These are phyloP conservation scores for Rotaria macrura DNA, from an alignment of 2,888 invertebrate genomes.

Conservation along the genomic window DNA sequence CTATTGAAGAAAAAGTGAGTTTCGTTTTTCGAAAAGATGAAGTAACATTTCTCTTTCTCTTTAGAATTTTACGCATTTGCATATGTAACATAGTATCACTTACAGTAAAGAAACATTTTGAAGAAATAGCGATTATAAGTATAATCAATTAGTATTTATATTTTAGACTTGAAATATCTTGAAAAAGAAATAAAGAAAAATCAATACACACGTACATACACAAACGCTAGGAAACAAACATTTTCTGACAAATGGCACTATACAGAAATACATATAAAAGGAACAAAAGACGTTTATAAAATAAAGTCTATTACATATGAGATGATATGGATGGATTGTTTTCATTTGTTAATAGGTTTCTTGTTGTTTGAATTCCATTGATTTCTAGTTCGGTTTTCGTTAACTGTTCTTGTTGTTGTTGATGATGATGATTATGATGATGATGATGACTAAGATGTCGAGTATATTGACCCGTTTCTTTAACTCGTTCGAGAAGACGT, in stretches of 20 bases:
- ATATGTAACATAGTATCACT: too few species aligned
- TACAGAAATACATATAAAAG: too few species aligned
- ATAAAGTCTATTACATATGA: neutral
- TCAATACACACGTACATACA: neutral
- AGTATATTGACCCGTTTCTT: neutral
- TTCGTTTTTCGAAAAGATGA: too few species aligned
- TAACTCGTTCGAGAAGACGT: neutral
- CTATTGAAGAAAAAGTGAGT: too few species aligned
- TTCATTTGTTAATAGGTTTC: conserved; percentile 1
- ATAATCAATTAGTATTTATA: neutral
- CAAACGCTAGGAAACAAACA: neutral
- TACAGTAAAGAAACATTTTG: too few species aligned
- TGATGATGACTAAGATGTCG: neutral
- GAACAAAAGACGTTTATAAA: too few species aligned
- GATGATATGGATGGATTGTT: neutral
- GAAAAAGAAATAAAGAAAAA: neutral
- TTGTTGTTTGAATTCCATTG: neutral
- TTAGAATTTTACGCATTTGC: too few species aligned
- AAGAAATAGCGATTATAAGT: neutral
- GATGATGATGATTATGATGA: neutral
- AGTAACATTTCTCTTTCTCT: too few species aligned
- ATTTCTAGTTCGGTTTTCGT: neutral
- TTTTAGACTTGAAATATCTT: neutral
- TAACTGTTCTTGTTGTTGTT: neutral
- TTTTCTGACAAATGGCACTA: neutral